Evolutionary conservation across 2,888 invertebrate genomes (phyloP), one percentile per base, ranked within the genome.

Genomic region (Andrena flavipes): DNA sequence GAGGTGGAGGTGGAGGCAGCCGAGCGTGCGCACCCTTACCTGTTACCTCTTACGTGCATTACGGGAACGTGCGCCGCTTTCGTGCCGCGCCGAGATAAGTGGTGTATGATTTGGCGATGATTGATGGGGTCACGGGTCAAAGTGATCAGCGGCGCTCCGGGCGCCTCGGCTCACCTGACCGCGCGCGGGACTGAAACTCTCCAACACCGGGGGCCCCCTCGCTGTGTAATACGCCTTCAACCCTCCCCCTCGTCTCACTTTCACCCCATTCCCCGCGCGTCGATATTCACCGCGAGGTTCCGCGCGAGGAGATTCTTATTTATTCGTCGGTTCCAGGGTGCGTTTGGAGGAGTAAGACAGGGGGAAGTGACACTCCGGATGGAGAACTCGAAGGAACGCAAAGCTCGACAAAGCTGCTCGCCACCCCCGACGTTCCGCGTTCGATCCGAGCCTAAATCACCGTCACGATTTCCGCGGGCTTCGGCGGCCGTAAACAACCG

Each of bases 61-160:
- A 89, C 89, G 87, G 87, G 90, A 90, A 91, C 91, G 92, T 88
- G 91, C 91, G 91, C 91, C 91, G 87, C 88, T 91, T 92, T 92
- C 92, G 92, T 91, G 90, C 89, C 86, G 80, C 89, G 87, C 80
- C 82, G 84, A 89, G 91, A 90, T 91, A 93, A 93, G 92, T 91
- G 91, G 92, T 93, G 92, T 93, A 92, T 93, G 93, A 93, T 93
- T 92, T 92, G 93, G 92, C 91, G 93, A 93, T 93, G 93, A 93
- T 93, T 92, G 92, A 93, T 93, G 93, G 92, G 92, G 93, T 93
- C 91, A 84, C 74, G 87, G 93, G 92, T 93, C 92, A 91, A 91
- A 93, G 91, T 92, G 92, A 93, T 93, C 93, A 93, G 92, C 92
- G 91, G 92, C 92, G 92, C 93, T 92, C 91, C 92, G 86, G 93